Evolutionary conservation across 2,888 invertebrate species (phyloP).

Genomic region (Thera britannica): DNA sequence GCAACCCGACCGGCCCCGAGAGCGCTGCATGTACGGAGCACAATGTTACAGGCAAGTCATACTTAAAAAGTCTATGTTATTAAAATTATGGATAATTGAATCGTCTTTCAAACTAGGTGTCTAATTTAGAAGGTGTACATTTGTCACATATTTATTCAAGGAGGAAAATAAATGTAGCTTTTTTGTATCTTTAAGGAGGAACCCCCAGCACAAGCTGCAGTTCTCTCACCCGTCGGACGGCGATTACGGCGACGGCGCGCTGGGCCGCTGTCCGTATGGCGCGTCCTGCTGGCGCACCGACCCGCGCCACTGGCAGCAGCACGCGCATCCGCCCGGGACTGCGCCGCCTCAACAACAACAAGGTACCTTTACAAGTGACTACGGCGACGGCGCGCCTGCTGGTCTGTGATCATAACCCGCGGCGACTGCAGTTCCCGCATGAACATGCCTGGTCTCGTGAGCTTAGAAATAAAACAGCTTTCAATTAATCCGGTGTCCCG

Average conservation of each 20-base stretch:
- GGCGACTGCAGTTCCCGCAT: too few relatives aligned
- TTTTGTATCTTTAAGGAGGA: slow-evolving; percentile 77
- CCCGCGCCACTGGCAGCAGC: slow-evolving; percentile 83
- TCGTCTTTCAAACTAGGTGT: too few relatives aligned
- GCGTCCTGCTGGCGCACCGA: slow-evolving; percentile 83
- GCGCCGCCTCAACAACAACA: slow-evolving; percentile 29
- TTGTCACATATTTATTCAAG: too few relatives aligned
- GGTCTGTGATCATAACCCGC: too few relatives aligned
- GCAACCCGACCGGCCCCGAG: slow-evolving; percentile 52
- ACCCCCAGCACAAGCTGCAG: slow-evolving; percentile 82
- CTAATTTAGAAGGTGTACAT: too few relatives aligned
- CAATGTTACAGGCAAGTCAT: slow-evolving; percentile 85
- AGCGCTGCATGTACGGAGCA: slow-evolving; percentile 87
- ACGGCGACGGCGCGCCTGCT: slow-evolving; percentile 64
- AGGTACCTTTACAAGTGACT: slow-evolving; percentile 67
- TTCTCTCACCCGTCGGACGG: slow-evolving; percentile 87
- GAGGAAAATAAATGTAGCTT: too few relatives aligned
- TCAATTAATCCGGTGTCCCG: too few relatives aligned
- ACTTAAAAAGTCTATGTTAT: background rate
- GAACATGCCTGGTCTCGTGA: too few relatives aligned
- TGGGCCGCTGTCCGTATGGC: slow-evolving; percentile 85
- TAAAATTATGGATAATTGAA: too few relatives aligned
- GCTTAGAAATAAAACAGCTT: too few relatives aligned
- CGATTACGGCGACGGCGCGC: slow-evolving; percentile 81
- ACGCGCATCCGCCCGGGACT: slow-evolving; percentile 74